Base-by-base conservation (phyloP, 2,113 vertebrate genomes). In the Acrocephalus arundinaceus region DNA sequence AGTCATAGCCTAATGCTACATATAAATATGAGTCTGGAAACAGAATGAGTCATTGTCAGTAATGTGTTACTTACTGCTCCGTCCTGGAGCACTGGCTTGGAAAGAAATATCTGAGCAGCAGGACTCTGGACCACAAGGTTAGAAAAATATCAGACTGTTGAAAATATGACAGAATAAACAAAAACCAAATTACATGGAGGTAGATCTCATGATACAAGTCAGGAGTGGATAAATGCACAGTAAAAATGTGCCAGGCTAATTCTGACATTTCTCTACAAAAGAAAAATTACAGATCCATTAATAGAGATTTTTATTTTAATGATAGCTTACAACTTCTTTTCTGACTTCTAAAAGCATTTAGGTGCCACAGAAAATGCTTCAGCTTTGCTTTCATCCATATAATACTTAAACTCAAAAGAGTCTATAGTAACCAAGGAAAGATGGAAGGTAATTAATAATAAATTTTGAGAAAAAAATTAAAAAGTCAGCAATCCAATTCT, bases 121-220 rank as follows among this genome's bases (percentile, higher is more conserved):
- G 31, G 28, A 45, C 25, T 62, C 57, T 27, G 17, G 61, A 63
- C 8, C 20, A 55, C 39, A 72, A 66, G 28, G 37, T 59, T 66
- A 81, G 55, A 49, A 96, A 93, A 88, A 71, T 68, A 89, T 62
- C 57, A 76, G 33, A 21, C 72, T 55, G 37, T 57, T 86, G 57
- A 55, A 81, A 54, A 54, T 88, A 81, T 80, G 39, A 33, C 46
- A 92, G 57, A 85, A 94, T 79, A 93, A 94, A 75, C 37, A 89
- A 82, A 9, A 6, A 90, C 65, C 30, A 70, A 83, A 83, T 31
- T 57, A 75, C 35, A 54, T 11, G 15, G 70, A 87, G 85, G 30
- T 5, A 79, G 24, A 76, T 13, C 28, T 62, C 16, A 19, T 51
- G 18, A 72, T 61, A 57, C 12, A 68, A 63, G 11, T 62, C 25